Conservation (phyloP, 2,888 invertebrate genomes). For the Cyrtodaria siliqua region DNA sequence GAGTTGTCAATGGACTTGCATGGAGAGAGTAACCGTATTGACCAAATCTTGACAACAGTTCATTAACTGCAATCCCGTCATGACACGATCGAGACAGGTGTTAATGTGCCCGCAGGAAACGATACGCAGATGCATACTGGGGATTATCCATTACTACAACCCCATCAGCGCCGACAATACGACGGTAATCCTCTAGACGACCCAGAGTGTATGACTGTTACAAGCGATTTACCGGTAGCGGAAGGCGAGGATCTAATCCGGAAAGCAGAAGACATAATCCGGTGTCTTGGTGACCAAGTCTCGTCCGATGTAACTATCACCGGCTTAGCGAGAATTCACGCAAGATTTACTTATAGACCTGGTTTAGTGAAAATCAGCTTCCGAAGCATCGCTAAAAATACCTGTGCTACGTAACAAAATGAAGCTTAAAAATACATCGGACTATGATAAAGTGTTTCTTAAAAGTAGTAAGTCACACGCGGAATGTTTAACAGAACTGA, state of each 20-base stretch:
- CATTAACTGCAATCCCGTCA: slow-evolving; percentile 14
- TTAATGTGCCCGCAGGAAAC: background rate
- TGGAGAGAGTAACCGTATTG: slow-evolving; percentile 8
- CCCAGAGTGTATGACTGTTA: background rate
- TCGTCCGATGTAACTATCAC: background rate
- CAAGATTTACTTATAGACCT: background rate
- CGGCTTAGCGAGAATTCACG: slow-evolving; percentile 2
- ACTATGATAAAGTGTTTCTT: slow-evolving; percentile 22
- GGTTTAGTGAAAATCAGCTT: slow-evolving; percentile 38
- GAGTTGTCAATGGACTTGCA: slow-evolving; percentile 19
- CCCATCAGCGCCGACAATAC: too few relatives aligned
- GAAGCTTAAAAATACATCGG: background rate
- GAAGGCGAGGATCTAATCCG: slow-evolving; percentile 4
- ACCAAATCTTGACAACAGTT: slow-evolving; percentile 20
- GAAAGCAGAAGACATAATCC: slow-evolving; percentile 15
- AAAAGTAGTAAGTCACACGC: slow-evolving; percentile 30
- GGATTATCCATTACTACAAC: too few relatives aligned
- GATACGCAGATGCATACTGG: background rate
- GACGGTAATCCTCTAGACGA: slow-evolving; percentile 12
- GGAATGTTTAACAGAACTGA: slow-evolving; percentile 40
- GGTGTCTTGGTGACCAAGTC: slow-evolving; percentile 13
- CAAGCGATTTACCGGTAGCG: slow-evolving; percentile 8
- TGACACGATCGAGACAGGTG: slow-evolving; percentile 2
- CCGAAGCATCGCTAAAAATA: slow-evolving; percentile 12
- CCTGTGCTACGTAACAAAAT: slow-evolving; percentile 31